Conservation (phyloP, 2,797 vertebrate genomes). For the Malacoraja senta region DNA sequence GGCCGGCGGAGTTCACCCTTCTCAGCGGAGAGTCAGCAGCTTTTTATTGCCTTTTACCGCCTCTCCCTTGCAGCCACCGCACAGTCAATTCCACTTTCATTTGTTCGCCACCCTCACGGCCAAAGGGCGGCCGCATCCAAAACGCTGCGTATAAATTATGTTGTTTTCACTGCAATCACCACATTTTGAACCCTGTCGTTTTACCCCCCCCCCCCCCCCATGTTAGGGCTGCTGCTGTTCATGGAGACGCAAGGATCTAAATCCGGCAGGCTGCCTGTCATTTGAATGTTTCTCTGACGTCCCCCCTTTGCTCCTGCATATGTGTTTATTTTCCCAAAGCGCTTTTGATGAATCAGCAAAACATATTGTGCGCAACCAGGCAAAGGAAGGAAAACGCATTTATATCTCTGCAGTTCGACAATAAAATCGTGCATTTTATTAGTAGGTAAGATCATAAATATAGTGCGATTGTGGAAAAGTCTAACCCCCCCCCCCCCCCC, state of each 20-base stretch:
- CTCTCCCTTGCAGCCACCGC: background rate
- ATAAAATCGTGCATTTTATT: background rate
- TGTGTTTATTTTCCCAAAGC: conserved; percentile 19
- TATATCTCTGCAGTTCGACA: background rate
- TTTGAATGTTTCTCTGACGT: background rate
- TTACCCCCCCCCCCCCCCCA: background rate
- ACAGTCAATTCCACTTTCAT: conserved; percentile 33
- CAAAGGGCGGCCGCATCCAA: background rate
- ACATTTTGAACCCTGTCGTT: too few species aligned
- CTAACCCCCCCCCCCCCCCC: too few species aligned
- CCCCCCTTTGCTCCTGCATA: background rate
- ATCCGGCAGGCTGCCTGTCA: background rate
- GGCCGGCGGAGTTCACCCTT: background rate
- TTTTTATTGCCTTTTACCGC: conserved; percentile 25
- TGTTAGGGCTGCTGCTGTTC: too few species aligned
- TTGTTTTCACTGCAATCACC: too few species aligned
- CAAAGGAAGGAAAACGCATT: background rate
- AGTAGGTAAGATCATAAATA: background rate
- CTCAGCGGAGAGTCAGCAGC: conserved; percentile 24
- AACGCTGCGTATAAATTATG: background rate
- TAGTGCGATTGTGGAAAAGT: background rate
- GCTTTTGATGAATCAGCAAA: conserved; percentile 26
- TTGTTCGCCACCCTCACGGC: background rate
- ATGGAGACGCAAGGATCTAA: background rate
- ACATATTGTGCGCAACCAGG: background rate